These are phyloP conservation scores for Bubalus kerabau DNA, from an alignment of 2,113 vertebrate genomes.

Conservation along the genomic window DNA sequence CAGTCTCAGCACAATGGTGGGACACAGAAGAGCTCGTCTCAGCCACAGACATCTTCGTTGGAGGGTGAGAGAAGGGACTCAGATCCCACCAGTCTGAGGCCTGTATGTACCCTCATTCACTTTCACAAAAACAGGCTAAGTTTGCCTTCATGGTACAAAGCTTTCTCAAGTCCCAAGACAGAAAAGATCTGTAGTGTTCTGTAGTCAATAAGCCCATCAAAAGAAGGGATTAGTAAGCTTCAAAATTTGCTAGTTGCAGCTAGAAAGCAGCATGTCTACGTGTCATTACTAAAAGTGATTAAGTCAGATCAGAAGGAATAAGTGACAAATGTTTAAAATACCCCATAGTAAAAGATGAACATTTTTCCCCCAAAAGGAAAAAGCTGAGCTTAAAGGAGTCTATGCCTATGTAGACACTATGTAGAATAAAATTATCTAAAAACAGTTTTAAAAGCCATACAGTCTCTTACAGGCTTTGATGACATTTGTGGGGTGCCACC, in stretches of 20 bases:
- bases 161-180: not conserved
- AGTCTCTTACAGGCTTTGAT: not conserved
- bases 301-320: not conserved
- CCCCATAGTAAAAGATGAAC: not conserved
- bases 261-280: not conserved
- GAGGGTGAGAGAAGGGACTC: not conserved
- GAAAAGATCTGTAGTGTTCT: not conserved
- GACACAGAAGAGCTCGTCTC: not conserved
- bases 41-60: accelerated
- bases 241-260: not conserved
- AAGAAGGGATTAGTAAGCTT: not conserved
- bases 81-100: not conserved
- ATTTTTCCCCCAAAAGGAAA: not conserved
- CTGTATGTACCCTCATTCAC: not conserved
- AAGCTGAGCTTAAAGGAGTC: not conserved
- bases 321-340: not conserved
- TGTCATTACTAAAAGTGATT: not conserved
- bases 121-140: not conserved
- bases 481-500: not conserved
- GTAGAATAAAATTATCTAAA: not conserved
- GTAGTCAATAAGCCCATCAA: not conserved
- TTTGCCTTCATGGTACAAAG: not conserved
- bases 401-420: not conserved
- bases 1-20: not conserved
- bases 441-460: not conserved